Base-by-base conservation (phyloP, 1,140 invertebrate species). In the Hirudo medicinalis region DNA sequence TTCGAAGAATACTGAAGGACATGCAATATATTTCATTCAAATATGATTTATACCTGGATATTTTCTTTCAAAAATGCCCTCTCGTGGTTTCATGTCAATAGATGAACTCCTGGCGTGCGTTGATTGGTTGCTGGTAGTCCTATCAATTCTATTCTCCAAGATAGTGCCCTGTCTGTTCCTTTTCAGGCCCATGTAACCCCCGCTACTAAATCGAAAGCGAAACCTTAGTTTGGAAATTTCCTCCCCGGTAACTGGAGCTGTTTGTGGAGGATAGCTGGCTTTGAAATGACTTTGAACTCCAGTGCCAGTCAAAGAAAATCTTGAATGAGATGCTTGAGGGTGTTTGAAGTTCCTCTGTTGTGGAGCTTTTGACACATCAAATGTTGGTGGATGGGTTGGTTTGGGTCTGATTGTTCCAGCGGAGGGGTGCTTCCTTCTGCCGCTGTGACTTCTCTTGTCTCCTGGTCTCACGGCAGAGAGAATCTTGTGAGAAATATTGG, bases 181-280 rank as follows among this genome's bases (percentile, higher is more conserved):
- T 63, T 63, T 63, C 22, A 32, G 29, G 1, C 57, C 57, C 29
- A 63, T 63, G 29, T 63, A 63, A 63, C 57, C 57, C 20, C 57
- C 57, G 57, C 57, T 63, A 15, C 57, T 63, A 32, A 63, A 63
- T n/a, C 57, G 6, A 63, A 63, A 63, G 22, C 57, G 57, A 63
- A 63, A n/a, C 20, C 22, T 63, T 15, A 4, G 57, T 11, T 32
- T 63, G 22, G 57, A 63, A 63, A 32, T 63, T 25, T 32, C 57
- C 11, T 22, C 22, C 4, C 22, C 29, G 57, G 57, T 25, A 22
- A 32, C 22, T 19, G 22, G 22, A 32, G 22, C 57, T 22, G 57
- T 63, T 6, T 63, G 22, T 0, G 57, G 22, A 22, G 57, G 57
- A 49, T 15, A 1, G 13, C 43, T 49, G 22, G 57, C 20, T 22